Evolutionary conservation across 2,113 vertebrate genomes (phyloP).

Genomic region (Stegastes partitus): DNA sequence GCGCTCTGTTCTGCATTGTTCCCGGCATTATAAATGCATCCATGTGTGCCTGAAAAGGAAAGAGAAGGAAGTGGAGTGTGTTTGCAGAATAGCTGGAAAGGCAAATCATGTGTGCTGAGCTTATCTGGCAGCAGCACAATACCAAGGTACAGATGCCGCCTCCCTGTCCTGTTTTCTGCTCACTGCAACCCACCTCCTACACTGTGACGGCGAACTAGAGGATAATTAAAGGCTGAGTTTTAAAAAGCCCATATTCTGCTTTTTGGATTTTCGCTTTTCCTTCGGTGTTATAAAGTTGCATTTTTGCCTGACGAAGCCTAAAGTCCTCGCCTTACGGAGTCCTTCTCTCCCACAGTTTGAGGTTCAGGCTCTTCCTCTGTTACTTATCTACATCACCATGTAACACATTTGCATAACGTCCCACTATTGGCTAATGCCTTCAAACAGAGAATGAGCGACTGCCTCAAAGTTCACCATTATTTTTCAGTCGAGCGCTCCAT

Average conservation of each 20-base stretch:
- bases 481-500: too few species aligned
- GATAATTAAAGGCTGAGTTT: constrained; percentile 12
- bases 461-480: too few species aligned
- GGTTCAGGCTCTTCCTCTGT: too few species aligned
- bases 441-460: too few species aligned
- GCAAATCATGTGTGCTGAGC: constrained; percentile 49
- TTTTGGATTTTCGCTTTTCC: too few species aligned
- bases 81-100: constrained; percentile 51
- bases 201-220: neutral
- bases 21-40: neutral
- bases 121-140: constrained; percentile 60
- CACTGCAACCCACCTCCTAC: neutral
- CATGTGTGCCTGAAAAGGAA: neutral
- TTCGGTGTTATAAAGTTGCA: too few species aligned
- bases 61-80: neutral
- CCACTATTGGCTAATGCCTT: too few species aligned
- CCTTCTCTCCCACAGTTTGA: too few species aligned
- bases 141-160: neutral
- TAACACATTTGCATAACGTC: too few species aligned
- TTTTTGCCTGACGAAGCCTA: too few species aligned
- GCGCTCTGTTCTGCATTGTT: neutral
- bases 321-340: too few species aligned
- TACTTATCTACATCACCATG: too few species aligned
- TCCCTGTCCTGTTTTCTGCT: neutral
- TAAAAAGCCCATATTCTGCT: neutral